These are phyloP conservation scores for Poecilus cupreus DNA, from an alignment of 2,888 invertebrate species.

Conservation along the genomic window DNA sequence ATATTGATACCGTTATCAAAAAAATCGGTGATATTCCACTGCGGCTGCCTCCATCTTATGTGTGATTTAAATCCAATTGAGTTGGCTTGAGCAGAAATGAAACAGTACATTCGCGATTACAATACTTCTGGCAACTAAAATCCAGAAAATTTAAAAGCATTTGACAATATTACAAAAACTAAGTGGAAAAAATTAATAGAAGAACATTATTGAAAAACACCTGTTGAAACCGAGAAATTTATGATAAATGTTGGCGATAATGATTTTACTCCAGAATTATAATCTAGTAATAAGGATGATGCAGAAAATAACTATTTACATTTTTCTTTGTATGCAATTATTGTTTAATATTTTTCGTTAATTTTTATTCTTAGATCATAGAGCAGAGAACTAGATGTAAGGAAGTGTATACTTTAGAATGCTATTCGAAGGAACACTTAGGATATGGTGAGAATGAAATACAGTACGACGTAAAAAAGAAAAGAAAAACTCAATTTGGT, in stretches of 20 bases:
- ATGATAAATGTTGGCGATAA: background rate
- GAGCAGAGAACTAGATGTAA: too few relatives aligned
- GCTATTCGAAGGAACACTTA: too few relatives aligned
- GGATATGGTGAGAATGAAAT: too few relatives aligned
- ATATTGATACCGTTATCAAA: constrained; percentile 12
- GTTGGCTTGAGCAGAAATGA: constrained; percentile 45
- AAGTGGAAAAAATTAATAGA: background rate
- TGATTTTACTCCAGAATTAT: background rate
- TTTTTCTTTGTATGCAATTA: too few relatives aligned
- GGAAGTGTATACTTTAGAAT: too few relatives aligned
- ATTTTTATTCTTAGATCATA: too few relatives aligned
- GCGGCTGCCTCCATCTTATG: constrained; percentile 46
- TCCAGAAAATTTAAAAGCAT: background rate
- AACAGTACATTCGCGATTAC: background rate
- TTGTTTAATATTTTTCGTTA: too few relatives aligned
- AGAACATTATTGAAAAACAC: background rate
- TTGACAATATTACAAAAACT: background rate
- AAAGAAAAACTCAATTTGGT: too few relatives aligned
- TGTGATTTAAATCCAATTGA: constrained; percentile 52
- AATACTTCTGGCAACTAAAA: too few relatives aligned
- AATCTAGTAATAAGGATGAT: background rate
- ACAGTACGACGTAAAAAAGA: too few relatives aligned
- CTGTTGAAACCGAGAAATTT: background rate
- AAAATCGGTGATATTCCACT: constrained; percentile 1
- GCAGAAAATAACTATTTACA: too few relatives aligned